Percentiles rank a stretch among this genome's conserved stretches.
Evolutionary conservation across 2,888 invertebrate species (phyloP).

Genomic region (Nesidiocoris tenuis): DNA sequence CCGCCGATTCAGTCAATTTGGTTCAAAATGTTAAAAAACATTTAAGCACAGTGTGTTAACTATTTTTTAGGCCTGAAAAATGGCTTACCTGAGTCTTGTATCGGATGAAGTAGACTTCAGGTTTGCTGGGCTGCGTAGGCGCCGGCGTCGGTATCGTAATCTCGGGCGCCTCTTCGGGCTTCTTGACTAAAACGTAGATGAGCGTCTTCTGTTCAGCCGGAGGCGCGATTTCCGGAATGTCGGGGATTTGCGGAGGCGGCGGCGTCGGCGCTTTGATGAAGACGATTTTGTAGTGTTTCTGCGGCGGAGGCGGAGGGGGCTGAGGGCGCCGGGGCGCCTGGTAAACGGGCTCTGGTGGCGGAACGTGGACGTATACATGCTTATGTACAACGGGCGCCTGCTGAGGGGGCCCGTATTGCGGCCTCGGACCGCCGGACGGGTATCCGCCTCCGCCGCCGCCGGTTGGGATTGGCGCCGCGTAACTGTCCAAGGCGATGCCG

Average conservation of each 20-base stretch:
- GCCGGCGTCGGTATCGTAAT: conserved; percentile 75
- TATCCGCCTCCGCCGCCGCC: conserved; percentile 50
- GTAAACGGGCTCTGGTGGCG: conserved; percentile 78
- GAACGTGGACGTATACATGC: conserved; percentile 87
- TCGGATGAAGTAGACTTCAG: conserved; percentile 87
- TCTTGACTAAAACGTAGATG: conserved; percentile 85
- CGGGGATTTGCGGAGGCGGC: conserved; percentile 58
- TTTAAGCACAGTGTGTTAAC: too few relatives aligned
- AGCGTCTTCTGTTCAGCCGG: conserved; percentile 87
- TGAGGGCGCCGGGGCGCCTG: conserved; percentile 59
- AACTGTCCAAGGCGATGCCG: conserved; percentile 55
- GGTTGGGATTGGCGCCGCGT: conserved; percentile 58
- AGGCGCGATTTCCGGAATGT: conserved; percentile 62
- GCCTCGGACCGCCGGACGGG: conserved; percentile 57
- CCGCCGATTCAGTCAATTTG: too few relatives aligned
- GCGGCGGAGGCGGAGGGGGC: conserved; percentile 60
- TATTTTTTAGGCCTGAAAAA: too few relatives aligned
- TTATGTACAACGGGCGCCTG: conserved; percentile 80
- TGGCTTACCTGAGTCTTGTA: conserved; percentile 78
- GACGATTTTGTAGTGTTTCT: conserved; percentile 81
- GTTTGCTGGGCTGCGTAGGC: conserved; percentile 83
- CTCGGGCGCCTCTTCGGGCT: conserved; percentile 80
- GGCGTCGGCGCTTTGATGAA: conserved; percentile 71
- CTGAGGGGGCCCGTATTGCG: conserved; percentile 70
- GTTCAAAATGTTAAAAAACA: too few relatives aligned